These are phyloP conservation scores for Amiota communis DNA, from an alignment of 2,888 invertebrate genomes.

Conservation along the genomic window DNA sequence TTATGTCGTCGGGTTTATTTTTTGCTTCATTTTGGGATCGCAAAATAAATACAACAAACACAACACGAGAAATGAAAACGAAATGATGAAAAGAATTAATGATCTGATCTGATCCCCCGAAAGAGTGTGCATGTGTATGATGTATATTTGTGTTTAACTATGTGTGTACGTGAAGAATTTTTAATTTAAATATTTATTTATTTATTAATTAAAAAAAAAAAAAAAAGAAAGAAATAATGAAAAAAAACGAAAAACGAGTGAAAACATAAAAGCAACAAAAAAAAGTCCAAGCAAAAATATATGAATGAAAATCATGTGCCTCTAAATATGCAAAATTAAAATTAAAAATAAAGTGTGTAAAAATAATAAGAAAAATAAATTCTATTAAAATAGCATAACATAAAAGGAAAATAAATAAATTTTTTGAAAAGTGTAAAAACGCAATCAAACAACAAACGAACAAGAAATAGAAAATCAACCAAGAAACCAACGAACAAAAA, in stretches of 20 bases:
- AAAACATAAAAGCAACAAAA: conserved; percentile 3
- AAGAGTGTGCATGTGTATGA: not conserved
- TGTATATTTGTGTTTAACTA: not conserved
- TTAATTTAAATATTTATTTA: not conserved
- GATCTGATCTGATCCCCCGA: not conserved
- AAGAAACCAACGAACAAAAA: no score
- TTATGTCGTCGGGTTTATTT: not conserved
- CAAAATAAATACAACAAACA: not conserved
- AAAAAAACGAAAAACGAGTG: conserved; percentile 10
- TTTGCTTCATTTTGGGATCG: not conserved
- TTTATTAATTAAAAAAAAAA: conserved; percentile 11
- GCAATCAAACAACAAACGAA: no score
- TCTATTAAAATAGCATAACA: conserved; percentile 16
- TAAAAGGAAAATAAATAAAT: not conserved
- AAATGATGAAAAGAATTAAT: not conserved
- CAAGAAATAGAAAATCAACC: no score
- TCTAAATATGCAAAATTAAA: conserved; percentile 59
- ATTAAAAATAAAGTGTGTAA: not conserved
- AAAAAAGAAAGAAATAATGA: conserved; percentile 1
- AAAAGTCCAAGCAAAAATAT: conserved; percentile 19
- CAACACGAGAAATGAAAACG: not conserved
- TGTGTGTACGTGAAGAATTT: not conserved
- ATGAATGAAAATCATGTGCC: conserved; percentile 62
- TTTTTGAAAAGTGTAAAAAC: no score
- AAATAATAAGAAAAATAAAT: conserved; percentile 5